phyloP scores from a whole-genome alignment of 2,888 invertebrate genomes.

The Brassicogethes aeneus region DNA sequence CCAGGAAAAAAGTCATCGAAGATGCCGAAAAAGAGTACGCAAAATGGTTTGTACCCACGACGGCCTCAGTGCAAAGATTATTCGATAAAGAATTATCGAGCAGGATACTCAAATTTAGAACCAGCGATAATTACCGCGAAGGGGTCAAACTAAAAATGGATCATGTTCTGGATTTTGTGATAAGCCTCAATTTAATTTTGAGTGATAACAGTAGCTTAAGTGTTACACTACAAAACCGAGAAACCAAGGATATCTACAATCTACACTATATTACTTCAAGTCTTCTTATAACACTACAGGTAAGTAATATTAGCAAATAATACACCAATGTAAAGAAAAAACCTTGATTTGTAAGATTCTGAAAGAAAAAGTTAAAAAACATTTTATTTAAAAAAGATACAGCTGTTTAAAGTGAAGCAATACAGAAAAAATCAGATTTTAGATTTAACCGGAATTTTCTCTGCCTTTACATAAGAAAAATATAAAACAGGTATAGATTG shows the following conservation, averaged over 20 bases:
- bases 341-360: conserved; percentile 8
- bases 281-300: conserved; percentile 63
- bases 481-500: neutral
- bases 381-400: too few species aligned
- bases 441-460: neutral
- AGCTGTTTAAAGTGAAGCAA: too few species aligned
- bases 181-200: conserved; percentile 64
- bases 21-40: conserved; percentile 59
- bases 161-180: conserved; percentile 63
- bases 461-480: neutral
- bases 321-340: too few species aligned
- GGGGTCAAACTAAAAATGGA: conserved; percentile 61
- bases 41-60: conserved; percentile 67
- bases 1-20: conserved; percentile 62
- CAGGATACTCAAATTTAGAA: conserved; percentile 62
- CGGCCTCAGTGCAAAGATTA: conserved; percentile 54
- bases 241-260: conserved; percentile 67
- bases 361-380: too few species aligned
- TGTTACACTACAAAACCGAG: conserved; percentile 67
- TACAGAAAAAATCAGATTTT: too few species aligned
- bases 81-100: conserved; percentile 51
- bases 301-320: conserved; percentile 38
- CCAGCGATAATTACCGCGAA: conserved; percentile 58
- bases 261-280: conserved; percentile 76
- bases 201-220: conserved; percentile 75